Percentiles rank a stretch among this genome's conserved stretches.
Conservation (phyloP, 30 jellyfish, hydroid and myxozoan genomes). For the Turritopsis rubra region DNA sequence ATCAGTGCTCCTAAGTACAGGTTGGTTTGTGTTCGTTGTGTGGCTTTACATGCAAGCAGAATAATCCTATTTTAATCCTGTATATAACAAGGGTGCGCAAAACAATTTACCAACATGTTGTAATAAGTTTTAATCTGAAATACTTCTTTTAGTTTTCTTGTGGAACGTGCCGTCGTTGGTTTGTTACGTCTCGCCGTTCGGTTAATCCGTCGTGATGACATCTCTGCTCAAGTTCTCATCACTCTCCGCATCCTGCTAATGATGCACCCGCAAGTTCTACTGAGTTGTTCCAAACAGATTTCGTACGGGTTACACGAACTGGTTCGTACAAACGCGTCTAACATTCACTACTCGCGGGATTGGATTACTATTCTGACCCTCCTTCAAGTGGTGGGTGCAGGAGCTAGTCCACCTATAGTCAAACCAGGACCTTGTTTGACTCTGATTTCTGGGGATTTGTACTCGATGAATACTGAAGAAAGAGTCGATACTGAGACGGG, state of each 20-base stretch:
- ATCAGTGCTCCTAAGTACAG: constrained; percentile 82
- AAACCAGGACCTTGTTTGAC: constrained; percentile 96
- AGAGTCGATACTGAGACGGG: constrained; percentile 91
- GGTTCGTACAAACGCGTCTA: constrained; percentile 84
- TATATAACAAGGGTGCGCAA: too few relatives aligned
- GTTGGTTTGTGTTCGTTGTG: constrained; percentile 20
- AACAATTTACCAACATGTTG: too few relatives aligned
- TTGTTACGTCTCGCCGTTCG: constrained; percentile 88
- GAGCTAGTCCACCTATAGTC: constrained; percentile 85
- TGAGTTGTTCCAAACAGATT: constrained; percentile 62
- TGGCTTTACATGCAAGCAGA: too few relatives aligned
- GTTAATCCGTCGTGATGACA: constrained; percentile 85
- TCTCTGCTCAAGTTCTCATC: constrained; percentile 78
- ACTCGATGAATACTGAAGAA: constrained; percentile 53
- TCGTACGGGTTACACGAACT: constrained; percentile 92
- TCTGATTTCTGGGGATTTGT: constrained; percentile 77
- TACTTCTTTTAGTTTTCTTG: constrained; percentile 88
- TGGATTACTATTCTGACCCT: constrained; percentile 89
- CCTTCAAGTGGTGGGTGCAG: constrained; percentile 94
- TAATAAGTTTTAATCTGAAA: not conserved
- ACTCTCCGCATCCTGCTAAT: constrained; percentile 75
- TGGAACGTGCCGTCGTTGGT: constrained; percentile 98
- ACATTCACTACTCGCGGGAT: constrained; percentile 83
- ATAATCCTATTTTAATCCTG: too few relatives aligned
- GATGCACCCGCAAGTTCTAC: constrained; percentile 88